phyloP scores from a whole-genome alignment of 2,113 vertebrate genomes.

The Trogon melanurus region DNA sequence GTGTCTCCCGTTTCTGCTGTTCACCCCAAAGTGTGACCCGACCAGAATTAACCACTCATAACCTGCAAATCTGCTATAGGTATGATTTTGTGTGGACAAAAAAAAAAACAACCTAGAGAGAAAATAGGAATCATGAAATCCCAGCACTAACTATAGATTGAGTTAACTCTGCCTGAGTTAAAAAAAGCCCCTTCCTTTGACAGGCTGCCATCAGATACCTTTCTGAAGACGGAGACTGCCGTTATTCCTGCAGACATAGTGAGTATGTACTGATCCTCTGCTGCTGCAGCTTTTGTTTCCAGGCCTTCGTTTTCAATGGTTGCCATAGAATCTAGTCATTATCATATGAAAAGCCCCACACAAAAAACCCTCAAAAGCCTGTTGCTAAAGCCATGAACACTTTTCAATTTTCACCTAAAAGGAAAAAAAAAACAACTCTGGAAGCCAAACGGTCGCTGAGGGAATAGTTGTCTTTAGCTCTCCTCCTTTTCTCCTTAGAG shows the following conservation, averaged over 20 bases:
- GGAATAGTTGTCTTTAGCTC: neutral
- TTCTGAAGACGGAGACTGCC: conserved; percentile 59
- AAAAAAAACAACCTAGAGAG: neutral
- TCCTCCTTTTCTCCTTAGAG: neutral
- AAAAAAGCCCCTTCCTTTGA: conserved; percentile 59
- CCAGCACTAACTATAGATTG: conserved; percentile 41
- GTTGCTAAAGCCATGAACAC: conserved; percentile 75
- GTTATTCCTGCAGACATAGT: conserved; percentile 56
- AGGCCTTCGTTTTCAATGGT: conserved; percentile 78
- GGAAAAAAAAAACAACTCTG: conserved; percentile 55
- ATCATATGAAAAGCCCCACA: conserved; percentile 83
- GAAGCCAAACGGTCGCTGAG: conserved; percentile 64
- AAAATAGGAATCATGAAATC: conserved; percentile 30
- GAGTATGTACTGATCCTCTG: conserved; percentile 73
- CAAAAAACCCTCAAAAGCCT: conserved; percentile 65
- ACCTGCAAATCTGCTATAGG: neutral
- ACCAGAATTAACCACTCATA: neutral
- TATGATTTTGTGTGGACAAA: neutral
- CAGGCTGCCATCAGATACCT: conserved; percentile 71
- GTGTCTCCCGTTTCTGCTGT: neutral
- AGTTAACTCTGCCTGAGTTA: conserved; percentile 40
- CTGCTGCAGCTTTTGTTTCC: conserved; percentile 80
- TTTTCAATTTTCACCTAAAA: conserved; percentile 70
- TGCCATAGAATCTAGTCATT: conserved; percentile 83
- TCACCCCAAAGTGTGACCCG: neutral